A percentile compares a stretch with the other conserved stretches of the same genome.
Evolutionary conservation across 2,888 invertebrate genomes (phyloP).

Genomic region (Pterostichus madidus): DNA sequence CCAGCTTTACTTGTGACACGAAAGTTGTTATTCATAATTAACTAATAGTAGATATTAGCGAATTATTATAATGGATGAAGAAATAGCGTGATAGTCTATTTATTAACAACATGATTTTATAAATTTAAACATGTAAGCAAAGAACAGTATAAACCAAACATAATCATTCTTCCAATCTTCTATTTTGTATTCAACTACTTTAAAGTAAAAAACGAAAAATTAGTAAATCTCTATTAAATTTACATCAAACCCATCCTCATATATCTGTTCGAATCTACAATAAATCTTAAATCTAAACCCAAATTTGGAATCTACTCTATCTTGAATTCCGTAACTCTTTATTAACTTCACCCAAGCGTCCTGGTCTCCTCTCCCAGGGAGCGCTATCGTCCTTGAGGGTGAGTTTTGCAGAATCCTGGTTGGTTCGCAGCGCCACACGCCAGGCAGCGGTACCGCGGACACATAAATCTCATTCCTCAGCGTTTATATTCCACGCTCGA

Average conservation of each 20-base stretch:
- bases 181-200: background rate
- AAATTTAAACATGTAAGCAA: background rate
- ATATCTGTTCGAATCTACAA: slow-evolving; percentile 39
- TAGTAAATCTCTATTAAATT: slow-evolving; percentile 36
- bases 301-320: slow-evolving; percentile 28
- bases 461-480: slow-evolving; percentile 72
- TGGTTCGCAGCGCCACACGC: slow-evolving; percentile 1
- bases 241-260: slow-evolving; percentile 16
- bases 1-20: too few relatives aligned
- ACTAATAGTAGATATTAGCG: too few relatives aligned
- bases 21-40: too few relatives aligned
- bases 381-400: background rate
- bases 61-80: slow-evolving; percentile 13
- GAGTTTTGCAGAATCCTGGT: background rate
- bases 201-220: slow-evolving; percentile 28
- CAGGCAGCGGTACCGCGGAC: slow-evolving; percentile 31
- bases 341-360: background rate
- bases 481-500: slow-evolving; percentile 75
- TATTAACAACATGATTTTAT: background rate
- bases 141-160: background rate
- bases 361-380: background rate
- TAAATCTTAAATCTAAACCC: slow-evolving; percentile 47
- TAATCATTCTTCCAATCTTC: background rate
- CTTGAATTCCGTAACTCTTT: background rate
- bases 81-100: slow-evolving; percentile 25